Base-by-base conservation (phyloP, 2,797 vertebrate species). In the Pangasius krempfi region DNA sequence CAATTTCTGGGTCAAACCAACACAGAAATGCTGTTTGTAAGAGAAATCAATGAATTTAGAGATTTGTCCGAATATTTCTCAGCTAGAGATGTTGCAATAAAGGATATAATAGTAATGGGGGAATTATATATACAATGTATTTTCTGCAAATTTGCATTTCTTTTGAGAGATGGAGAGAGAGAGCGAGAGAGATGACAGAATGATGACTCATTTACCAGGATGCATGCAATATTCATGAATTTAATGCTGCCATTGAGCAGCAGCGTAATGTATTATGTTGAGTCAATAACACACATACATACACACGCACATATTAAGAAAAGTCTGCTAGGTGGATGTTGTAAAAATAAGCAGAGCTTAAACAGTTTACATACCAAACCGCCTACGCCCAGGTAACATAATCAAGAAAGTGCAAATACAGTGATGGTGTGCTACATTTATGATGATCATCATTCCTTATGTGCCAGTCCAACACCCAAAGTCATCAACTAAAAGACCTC, bases 141-240 rank as follows among this genome's bases (percentile, higher is more conserved):
- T 60, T 64, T n/a, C 44, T 60, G 60, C 1, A 5, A 50, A 64
- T 84, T 44, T 66, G 14, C 50, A 60, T 37, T 40, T 54, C n/a
- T 4, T 58, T 6, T 75, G 54, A 86, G 47, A 54, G 60, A 84
- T 37, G 78, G 27, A 84, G 27, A 37, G 54, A 52, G 64, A 54
- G 47, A 44, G 76, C 88, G 64, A 89, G 86, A 79, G 68, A 66
- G 88, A 89, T 72, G 72, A 86, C 73, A 83, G 56, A 90, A 68
- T n/a, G 44, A 76, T 91, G 91, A 92, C 80, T 92, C 91, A 89
- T 90, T 90, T 89, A 89, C 72, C 84, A 85, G 66, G 60, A 47
- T 20, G 16, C 27, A 68, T 90, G 85, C 72, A 90, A 86, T 85
- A 91, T 88, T 86, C 73, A 64, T 83, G 80, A 16, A 25, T 62